Evolutionary conservation across 1,140 invertebrate species (phyloP), one percentile per base, ranked within the genome.

Genomic region (Acromyrmex echinatior): DNA sequence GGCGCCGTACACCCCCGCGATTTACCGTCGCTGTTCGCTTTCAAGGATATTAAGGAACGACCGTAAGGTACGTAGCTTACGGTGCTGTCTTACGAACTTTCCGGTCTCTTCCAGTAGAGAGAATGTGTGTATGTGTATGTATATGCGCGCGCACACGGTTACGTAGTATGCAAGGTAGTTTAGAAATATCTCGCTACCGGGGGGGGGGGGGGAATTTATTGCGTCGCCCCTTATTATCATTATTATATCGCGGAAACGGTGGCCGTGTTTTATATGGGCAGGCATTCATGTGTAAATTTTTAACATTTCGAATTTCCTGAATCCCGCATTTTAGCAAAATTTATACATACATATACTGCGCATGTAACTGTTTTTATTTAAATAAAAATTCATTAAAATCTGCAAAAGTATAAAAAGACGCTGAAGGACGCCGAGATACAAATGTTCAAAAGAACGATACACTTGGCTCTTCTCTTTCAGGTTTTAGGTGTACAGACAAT

Each of bases 31-130:
- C 58, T 18, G 73, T 77, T 68, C 82, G 82, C 60, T 71, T 45
- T 56, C 84, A 35, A 35, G 76, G 88, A 90, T 90, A 90, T 90
- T 87, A 90, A 90, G 85, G 73, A 90, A 82, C 70, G 88, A 80
- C 79, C 89, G 77, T 90, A 90, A 90, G 85, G 56, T 90, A 87
- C 74, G 45, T 58, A 78, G 73, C 78, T 90, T 90, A 90, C 79
- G 88, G 45, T 81, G 73, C 77, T 86, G 78, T 73, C 73, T 87
- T 74, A 58, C 85, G 88, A 87, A 90, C 85, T 90, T 90, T 53
- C 78, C 58, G 56, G 2, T 82, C 80, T 68, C 80, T 74, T 82
- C 77, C 60, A 39, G 70, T 68, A 14, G 49, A 16, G 68, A 74
- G 80, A 49, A 25, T 49, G 56, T 74, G 31, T 68, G 49, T 4